These are phyloP conservation scores for Drosophila tropicalis DNA, from an alignment of 1,140 invertebrate genomes.

Conservation along the genomic window DNA sequence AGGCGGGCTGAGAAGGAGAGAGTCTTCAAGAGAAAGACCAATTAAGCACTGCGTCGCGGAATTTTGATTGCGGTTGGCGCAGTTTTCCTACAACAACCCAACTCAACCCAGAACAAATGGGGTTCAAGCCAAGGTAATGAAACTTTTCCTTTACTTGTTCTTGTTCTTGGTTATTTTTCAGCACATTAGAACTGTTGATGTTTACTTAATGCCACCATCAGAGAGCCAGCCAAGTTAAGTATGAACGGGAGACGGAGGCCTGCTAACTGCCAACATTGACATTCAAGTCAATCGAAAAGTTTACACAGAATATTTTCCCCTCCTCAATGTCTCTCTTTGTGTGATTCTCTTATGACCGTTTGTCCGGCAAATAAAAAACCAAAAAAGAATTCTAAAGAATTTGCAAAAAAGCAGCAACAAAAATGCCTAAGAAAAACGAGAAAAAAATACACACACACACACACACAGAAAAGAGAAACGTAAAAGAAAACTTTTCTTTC, in stretches of 20 bases:
- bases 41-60: slow-evolving; percentile 66
- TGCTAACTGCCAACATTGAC: slow-evolving; percentile 30
- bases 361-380: slow-evolving; percentile 17
- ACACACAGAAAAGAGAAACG: slow-evolving; percentile 15
- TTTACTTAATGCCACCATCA: slow-evolving; percentile 26
- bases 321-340: background rate
- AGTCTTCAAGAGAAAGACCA: slow-evolving; percentile 56
- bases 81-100: slow-evolving; percentile 24
- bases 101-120: slow-evolving; percentile 1
- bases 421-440: slow-evolving; percentile 16
- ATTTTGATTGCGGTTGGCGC: slow-evolving; percentile 73
- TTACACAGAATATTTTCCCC: slow-evolving; percentile 25
- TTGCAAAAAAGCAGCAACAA: slow-evolving; percentile 14
- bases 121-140: slow-evolving; percentile 32
- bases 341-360: slow-evolving; percentile 39
- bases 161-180: slow-evolving; percentile 25
- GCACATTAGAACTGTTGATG: slow-evolving; percentile 46
- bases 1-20: background rate
- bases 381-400: slow-evolving; percentile 52
- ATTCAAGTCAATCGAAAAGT: slow-evolving; percentile 51
- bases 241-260: background rate
- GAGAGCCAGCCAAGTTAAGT: background rate
- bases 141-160: background rate
- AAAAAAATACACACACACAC: too few relatives aligned
- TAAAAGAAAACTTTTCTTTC: slow-evolving; percentile 46